Conservation (phyloP, 2,797 vertebrate genomes). For the Todus mexicanus region DNA sequence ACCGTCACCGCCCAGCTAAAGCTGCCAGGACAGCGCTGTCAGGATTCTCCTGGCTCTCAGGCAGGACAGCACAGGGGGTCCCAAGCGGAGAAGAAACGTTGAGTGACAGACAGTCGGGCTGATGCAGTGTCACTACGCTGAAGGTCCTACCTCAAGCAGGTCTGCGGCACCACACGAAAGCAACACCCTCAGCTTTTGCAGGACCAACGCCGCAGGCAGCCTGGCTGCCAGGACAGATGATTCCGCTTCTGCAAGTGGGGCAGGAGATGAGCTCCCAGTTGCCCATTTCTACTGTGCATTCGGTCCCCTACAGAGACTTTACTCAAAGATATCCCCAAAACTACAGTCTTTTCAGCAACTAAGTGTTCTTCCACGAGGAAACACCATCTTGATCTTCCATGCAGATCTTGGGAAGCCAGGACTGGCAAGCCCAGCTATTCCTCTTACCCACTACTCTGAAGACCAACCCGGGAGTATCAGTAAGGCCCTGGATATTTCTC, state of each 20-base stretch:
- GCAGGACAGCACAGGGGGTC: not conserved
- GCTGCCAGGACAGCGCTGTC: rapidly evolving
- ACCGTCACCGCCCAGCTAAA: not conserved
- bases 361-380: not conserved
- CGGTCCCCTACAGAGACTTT: not conserved
- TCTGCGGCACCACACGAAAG: not conserved
- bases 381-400: not conserved
- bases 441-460: not conserved
- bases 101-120: not conserved
- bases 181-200: not conserved
- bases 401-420: not conserved
- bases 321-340: not conserved
- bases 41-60: not conserved
- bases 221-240: too few relatives aligned
- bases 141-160: not conserved
- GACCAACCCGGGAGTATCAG: not conserved
- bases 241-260: not conserved
- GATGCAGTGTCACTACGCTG: not conserved
- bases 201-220: not conserved
- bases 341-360: not conserved
- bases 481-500: not conserved
- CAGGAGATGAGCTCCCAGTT: not conserved
- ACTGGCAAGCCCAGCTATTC: not conserved
- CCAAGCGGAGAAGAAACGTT: not conserved
- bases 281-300: not conserved